Percentiles rank a stretch among this genome's conserved stretches.
These are phyloP conservation scores for Drosophila ambigua DNA, from an alignment of 1,140 invertebrate genomes.

Conservation along the genomic window DNA sequence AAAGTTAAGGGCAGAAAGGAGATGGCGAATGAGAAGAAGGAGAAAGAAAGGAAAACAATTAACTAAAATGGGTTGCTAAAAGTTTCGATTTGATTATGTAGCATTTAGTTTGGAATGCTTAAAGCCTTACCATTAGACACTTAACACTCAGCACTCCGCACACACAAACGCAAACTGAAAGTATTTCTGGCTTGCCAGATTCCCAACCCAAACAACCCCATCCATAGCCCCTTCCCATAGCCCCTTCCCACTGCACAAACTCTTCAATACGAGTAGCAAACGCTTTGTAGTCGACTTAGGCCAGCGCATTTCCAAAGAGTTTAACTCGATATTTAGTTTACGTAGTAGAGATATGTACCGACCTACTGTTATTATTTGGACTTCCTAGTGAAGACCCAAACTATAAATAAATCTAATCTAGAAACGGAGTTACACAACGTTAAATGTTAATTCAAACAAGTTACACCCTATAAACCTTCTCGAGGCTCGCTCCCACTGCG, in stretches of 20 bases:
- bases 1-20: too few relatives aligned
- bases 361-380: slow-evolving; percentile 43
- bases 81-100: slow-evolving; percentile 57
- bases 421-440: slow-evolving; percentile 38
- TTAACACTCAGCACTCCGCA: slow-evolving; percentile 5
- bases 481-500: slow-evolving; percentile 61
- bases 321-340: slow-evolving; percentile 60
- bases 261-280: slow-evolving; percentile 41
- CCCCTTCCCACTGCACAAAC: neutral
- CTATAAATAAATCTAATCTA: slow-evolving; percentile 35
- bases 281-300: slow-evolving; percentile 63
- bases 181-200: slow-evolving; percentile 17
- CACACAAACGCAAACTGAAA: slow-evolving; percentile 47
- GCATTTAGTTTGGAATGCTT: slow-evolving; percentile 73
- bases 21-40: slow-evolving; percentile 20
- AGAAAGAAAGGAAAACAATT: slow-evolving; percentile 37
- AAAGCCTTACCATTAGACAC: slow-evolving; percentile 61
- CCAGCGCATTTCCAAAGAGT: slow-evolving; percentile 71
- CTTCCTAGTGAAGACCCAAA: slow-evolving; percentile 21
- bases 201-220: slow-evolving; percentile 7
- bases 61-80: slow-evolving; percentile 50
- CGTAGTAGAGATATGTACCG: slow-evolving; percentile 40
- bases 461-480: slow-evolving; percentile 54
- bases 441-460: slow-evolving; percentile 50
- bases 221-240: too few relatives aligned